A percentile compares a stretch with the other conserved stretches of the same genome.
These are phyloP conservation scores for Capromys pilorides DNA, from an alignment of 2,797 vertebrate genomes.

Conservation along the genomic window DNA sequence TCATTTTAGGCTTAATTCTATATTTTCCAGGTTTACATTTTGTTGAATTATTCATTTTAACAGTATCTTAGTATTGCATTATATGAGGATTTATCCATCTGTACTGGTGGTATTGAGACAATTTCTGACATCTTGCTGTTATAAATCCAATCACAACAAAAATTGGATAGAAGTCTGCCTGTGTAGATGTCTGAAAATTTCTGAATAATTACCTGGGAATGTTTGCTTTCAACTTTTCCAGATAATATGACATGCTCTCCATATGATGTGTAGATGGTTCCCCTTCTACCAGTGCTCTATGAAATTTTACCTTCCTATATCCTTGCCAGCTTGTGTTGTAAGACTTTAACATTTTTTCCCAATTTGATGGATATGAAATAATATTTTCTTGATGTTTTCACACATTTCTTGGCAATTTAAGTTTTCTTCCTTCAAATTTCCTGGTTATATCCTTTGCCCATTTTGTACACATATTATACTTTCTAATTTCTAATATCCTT, in stretches of 20 bases:
- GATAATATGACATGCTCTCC: conserved; percentile 25
- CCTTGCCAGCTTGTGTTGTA: conserved; percentile 36
- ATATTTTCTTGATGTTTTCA: conserved; percentile 61
- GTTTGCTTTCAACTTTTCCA: conserved; percentile 31
- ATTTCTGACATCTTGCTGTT: not conserved
- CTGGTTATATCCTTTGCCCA: not conserved
- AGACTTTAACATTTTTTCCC: conserved; percentile 56
- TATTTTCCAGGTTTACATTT: conserved; percentile 31
- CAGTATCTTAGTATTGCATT: not conserved
- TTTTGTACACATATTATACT: not conserved
- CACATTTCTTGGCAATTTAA: not conserved
- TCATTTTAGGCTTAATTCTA: not conserved
- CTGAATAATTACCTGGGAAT: conserved; percentile 7
- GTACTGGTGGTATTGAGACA: not conserved
- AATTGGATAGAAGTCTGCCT: not conserved
- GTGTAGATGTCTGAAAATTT: not conserved
- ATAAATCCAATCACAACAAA: not conserved
- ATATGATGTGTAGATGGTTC: not conserved
- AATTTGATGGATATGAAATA: conserved; percentile 20
- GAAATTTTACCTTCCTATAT: not conserved
- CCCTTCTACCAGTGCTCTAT: not conserved
- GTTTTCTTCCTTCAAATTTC: conserved; percentile 31
- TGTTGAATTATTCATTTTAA: conserved; percentile 13
- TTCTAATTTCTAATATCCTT: conserved; percentile 1
- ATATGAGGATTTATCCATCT: not conserved